Evolutionary conservation across 1,140 invertebrate genomes (phyloP), one percentile per base, ranked within the genome.

Genomic region (Campoletis sonorensis): DNA sequence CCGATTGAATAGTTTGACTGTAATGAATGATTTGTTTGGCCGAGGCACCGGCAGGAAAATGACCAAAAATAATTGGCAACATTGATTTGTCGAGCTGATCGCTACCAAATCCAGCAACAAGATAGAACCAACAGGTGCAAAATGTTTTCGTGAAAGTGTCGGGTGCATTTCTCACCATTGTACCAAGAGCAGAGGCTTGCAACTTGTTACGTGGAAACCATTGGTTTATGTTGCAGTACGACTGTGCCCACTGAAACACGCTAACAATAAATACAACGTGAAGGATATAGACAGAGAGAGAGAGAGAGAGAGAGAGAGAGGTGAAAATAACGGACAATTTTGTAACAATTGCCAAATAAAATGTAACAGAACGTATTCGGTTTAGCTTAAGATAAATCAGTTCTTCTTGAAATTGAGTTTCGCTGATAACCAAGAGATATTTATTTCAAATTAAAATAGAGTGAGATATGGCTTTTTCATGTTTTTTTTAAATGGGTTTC

Each of bases 1-100:
- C 88, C 64, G 90, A 87, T 27, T 85, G 78, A 84, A 93, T 91
- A 30, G 88, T 91, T 86, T 95, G 94, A 2, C 93, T 91, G 81
- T 93, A 95, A 84, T 94, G 93, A 37, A 95, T 91, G 8, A 97
- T 89, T 84, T 95, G 96, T 81, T 94, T 93, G 0, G 93, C 92
- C 0, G 96, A 96, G 1, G 95, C 94, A 2, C 96, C 96, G 27
- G 95, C 94, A 0, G 96, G 96, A 81, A 94, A 94, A 84, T 97
- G 95, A 16, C 93, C 92, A 33, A 95, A 88, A 84, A 95, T 95
- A 0, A 95, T 89, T 7, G 94, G 92, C 0, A 94, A 71, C 86
- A 94, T 92, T 8, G 88, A 85, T 68, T 92, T 90, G 37, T 92
- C 90, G 13, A 92, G 75, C 30, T 92, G 91, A 85, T 92, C 86